These are phyloP conservation scores for Rhynchomys soricoides DNA, from an alignment of 2,113 vertebrate species.

Conservation along the genomic window DNA sequence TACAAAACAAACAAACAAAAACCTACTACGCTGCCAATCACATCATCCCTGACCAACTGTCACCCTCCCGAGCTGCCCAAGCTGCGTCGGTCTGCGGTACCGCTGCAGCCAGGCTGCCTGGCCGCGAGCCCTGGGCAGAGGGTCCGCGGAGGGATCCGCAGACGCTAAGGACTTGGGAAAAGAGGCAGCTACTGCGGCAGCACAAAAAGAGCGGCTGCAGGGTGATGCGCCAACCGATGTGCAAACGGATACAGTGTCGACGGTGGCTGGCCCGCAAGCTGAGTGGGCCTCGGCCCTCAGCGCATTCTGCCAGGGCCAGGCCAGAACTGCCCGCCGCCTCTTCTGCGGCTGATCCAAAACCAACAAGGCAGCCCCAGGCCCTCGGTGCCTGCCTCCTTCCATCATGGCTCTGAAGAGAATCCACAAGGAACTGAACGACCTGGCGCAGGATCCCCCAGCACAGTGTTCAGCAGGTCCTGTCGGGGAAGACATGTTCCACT, in stretches of 20 bases:
- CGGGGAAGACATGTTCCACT: slow-evolving; percentile 91
- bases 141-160: background rate
- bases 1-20: background rate
- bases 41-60: no score
- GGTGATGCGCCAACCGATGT: background rate
- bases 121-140: background rate
- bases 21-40: background rate
- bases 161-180: background rate
- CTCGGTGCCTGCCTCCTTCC: background rate
- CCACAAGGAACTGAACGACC: slow-evolving; percentile 31
- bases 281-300: background rate
- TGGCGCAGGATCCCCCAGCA: slow-evolving; percentile 17
- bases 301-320: background rate
- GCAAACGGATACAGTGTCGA: background rate
- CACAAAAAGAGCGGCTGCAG: background rate
- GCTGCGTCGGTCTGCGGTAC: background rate
- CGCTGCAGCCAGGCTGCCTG: background rate
- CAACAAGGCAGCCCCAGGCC: background rate
- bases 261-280: background rate
- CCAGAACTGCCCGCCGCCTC: background rate
- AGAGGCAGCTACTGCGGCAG: background rate
- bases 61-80: background rate
- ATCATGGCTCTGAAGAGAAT: slow-evolving; percentile 28
- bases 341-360: background rate
- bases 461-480: background rate